Evolutionary conservation across 1,140 invertebrate genomes (phyloP).

Genomic region (Cydia pomonella): DNA sequence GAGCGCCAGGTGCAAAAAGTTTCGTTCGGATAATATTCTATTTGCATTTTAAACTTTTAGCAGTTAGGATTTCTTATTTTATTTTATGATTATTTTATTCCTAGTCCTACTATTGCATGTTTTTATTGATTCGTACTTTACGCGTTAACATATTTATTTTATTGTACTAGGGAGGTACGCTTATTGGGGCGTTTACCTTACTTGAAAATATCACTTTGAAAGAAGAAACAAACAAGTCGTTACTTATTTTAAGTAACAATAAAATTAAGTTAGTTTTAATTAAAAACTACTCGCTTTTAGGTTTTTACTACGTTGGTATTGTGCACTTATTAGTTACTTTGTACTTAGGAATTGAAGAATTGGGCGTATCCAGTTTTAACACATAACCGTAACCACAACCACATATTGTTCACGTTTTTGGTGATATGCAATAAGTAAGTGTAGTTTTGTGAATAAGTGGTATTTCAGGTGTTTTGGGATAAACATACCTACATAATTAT

Average conservation of each 20-base stretch:
- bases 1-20: constrained; percentile 28
- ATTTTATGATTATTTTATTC: background rate
- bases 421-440: background rate
- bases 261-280: background rate
- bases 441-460: background rate
- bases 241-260: background rate
- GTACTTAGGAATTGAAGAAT: background rate
- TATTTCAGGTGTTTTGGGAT: background rate
- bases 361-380: constrained; percentile 5
- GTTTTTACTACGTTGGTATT: background rate
- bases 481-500: background rate
- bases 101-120: background rate
- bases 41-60: background rate
- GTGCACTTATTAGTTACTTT: background rate
- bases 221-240: background rate
- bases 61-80: background rate
- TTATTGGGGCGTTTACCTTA: background rate
- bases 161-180: background rate
- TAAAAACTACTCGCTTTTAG: no score
- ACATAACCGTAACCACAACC: background rate
- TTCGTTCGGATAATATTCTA: background rate
- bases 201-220: background rate
- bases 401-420: background rate
- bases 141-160: background rate
- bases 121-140: background rate